Conservation (phyloP, 2,888 invertebrate genomes). For the Lasioglossum oenotherae region DNA sequence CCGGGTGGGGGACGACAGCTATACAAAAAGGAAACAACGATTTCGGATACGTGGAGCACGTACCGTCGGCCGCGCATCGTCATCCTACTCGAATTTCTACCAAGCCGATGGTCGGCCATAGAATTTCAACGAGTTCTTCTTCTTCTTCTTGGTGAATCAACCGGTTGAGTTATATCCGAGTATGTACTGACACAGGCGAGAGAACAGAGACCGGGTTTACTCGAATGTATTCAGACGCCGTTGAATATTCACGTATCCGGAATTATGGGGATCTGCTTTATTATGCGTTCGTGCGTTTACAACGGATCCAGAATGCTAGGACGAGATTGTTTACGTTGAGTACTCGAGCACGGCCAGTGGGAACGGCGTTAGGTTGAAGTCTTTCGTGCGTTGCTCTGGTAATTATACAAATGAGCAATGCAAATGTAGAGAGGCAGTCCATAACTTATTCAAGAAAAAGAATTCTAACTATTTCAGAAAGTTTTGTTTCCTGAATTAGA, state of each 20-base stretch:
- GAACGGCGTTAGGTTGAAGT: neutral
- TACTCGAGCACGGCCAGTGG: neutral
- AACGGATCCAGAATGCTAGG: neutral
- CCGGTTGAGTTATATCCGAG: neutral
- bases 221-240: neutral
- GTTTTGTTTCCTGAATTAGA: too few species aligned
- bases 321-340: slow-evolving; percentile 5
- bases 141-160: slow-evolving; percentile 1
- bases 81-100: slow-evolving; percentile 28
- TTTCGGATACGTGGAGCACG: slow-evolving; percentile 30
- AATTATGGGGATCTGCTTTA: slow-evolving; percentile 7
- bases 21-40: slow-evolving; percentile 4
- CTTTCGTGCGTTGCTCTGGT: neutral
- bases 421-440: neutral
- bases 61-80: slow-evolving; percentile 16
- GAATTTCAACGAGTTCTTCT: slow-evolving; percentile 22
- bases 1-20: neutral
- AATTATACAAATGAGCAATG: neutral
- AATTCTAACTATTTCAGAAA: too few species aligned
- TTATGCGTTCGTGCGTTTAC: neutral
- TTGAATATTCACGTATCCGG: slow-evolving; percentile 18
- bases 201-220: neutral
- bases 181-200: neutral
- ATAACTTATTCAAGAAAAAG: neutral
- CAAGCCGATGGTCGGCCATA: neutral